Conservation (phyloP, 2,888 invertebrate genomes). For the Polydrusus tereticollis region DNA sequence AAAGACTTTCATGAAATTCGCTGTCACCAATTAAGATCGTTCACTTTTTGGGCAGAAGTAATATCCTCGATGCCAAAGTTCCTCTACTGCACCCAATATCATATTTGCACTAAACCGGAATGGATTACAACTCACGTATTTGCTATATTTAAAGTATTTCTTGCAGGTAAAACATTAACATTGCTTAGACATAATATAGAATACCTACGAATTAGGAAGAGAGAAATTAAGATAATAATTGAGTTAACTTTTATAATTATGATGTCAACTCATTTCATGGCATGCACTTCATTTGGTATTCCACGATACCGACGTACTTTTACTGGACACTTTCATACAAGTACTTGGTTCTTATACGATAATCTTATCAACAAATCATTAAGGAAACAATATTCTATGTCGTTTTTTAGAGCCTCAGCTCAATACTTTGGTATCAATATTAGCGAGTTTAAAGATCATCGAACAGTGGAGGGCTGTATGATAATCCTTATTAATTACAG, state of each 20-base stretch:
- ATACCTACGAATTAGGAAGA: neutral
- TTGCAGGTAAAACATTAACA: neutral
- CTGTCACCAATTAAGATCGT: slow-evolving; percentile 11
- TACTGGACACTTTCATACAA: neutral
- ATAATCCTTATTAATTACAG: slow-evolving; percentile 38
- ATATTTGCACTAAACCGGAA: neutral
- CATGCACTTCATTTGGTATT: slow-evolving; percentile 41
- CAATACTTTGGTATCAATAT: slow-evolving; percentile 40
- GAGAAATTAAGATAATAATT: neutral
- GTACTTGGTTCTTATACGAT: slow-evolving; percentile 7
- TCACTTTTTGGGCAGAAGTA: slow-evolving; percentile 32
- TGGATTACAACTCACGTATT: slow-evolving; percentile 1
- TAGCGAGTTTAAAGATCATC: neutral
- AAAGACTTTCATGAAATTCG: slow-evolving; percentile 14
- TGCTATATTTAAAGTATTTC: slow-evolving; percentile 1
- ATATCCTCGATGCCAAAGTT: slow-evolving; percentile 33
- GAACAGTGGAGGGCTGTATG: slow-evolving; percentile 38
- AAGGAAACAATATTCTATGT: slow-evolving; percentile 26
- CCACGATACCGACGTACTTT: slow-evolving; percentile 27
- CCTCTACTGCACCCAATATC: neutral
- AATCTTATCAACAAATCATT: neutral
- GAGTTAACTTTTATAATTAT: slow-evolving; percentile 16
- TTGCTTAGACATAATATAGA: slow-evolving; percentile 8
- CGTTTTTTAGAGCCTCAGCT: slow-evolving; percentile 46
- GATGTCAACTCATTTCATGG: slow-evolving; percentile 41